phyloP scores from a whole-genome alignment of 2,888 invertebrate genomes.

The Lissocephala sabroskyi region DNA sequence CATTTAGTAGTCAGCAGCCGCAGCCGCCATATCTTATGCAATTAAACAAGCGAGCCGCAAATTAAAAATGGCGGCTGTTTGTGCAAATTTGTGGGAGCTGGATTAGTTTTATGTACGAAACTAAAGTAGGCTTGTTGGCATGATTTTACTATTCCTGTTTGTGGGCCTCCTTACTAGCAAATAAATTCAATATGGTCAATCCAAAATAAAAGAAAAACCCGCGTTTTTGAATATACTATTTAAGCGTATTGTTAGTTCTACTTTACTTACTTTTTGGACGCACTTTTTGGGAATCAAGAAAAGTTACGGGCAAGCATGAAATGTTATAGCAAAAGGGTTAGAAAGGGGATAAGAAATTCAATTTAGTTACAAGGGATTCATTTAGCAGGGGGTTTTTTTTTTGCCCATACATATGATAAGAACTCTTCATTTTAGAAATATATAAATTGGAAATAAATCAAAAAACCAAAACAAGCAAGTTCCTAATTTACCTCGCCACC shows the following conservation, averaged over 20 bases:
- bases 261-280: constrained; percentile 68
- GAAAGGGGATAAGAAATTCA: too few species aligned
- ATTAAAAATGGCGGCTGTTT: constrained; percentile 49
- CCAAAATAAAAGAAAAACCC: too few species aligned
- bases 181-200: too few species aligned
- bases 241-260: too few species aligned
- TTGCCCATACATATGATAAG: too few species aligned
- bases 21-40: constrained; percentile 37
- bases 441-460: constrained; percentile 7
- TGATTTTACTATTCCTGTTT: not conserved
- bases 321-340: too few species aligned
- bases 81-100: constrained; percentile 6
- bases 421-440: too few species aligned
- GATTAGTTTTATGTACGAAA: not conserved
- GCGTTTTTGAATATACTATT: too few species aligned
- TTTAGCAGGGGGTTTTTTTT: too few species aligned
- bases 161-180: too few species aligned
- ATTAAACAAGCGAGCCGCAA: constrained; percentile 45
- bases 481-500: constrained; percentile 64
- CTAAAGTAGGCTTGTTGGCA: not conserved
- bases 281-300: constrained; percentile 41
- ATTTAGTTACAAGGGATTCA: too few species aligned
- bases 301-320: too few species aligned
- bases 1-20: constrained; percentile 36
- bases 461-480: constrained; percentile 10